phyloP scores from a whole-genome alignment of 35 echinoderm and acorn worm species.

The Heliocidaris tuberculata region DNA sequence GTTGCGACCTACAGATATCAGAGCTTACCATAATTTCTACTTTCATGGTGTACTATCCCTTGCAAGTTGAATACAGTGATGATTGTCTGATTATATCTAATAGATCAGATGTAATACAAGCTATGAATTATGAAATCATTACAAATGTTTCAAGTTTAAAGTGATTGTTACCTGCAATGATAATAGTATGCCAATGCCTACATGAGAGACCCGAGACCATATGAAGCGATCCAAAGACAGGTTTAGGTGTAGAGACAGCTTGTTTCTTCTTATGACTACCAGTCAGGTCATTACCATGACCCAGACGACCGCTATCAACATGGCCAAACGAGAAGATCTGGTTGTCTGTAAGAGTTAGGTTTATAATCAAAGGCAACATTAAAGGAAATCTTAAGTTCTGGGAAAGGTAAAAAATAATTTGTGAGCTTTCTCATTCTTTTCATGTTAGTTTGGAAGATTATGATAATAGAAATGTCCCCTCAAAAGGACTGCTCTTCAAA shows the following conservation, averaged over 20 bases:
- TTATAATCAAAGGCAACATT: slow-evolving; percentile 35
- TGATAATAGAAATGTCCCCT: no score
- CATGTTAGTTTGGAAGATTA: no score
- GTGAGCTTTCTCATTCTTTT: no score
- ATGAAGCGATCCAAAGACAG: slow-evolving; percentile 89
- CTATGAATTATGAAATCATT: no score
- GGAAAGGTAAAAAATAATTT: no score
- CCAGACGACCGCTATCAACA: slow-evolving; percentile 77
- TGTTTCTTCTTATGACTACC: slow-evolving; percentile 57
- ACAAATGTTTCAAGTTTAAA: neutral
- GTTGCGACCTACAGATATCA: neutral
- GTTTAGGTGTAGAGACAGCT: slow-evolving; percentile 73
- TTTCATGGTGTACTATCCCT: no score
- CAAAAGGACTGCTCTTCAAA: no score
- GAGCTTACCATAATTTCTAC: no score
- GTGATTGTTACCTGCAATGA: slow-evolving; percentile 73
- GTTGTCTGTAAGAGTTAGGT: slow-evolving; percentile 65
- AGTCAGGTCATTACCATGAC: slow-evolving; percentile 54
- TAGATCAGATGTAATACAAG: no score
- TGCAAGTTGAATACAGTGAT: no score
- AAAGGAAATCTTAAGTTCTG: no score
- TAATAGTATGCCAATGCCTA: slow-evolving; percentile 83
- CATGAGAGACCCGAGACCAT: slow-evolving; percentile 89
- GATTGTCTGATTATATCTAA: no score
- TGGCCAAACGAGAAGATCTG: slow-evolving; percentile 94